Conservation (phyloP, 2,888 invertebrate species). For the Marronus borbonicus region DNA sequence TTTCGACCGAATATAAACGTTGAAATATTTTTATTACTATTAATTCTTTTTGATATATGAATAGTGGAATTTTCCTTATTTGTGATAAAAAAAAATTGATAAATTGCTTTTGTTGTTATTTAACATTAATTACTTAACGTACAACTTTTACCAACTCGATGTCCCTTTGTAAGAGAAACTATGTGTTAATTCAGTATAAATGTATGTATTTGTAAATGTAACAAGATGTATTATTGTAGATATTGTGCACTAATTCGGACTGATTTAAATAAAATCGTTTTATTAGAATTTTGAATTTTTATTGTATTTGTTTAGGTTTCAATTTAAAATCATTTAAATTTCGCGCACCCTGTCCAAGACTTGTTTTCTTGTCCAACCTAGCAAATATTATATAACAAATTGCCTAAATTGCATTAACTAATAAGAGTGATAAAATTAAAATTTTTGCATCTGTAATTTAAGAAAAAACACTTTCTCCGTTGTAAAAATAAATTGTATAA, state of each 20-base stretch:
- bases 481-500: neutral
- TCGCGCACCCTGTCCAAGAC: neutral
- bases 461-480: too few relatives aligned
- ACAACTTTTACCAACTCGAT: slow-evolving; percentile 47
- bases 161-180: slow-evolving; percentile 32
- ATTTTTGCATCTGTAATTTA: too few relatives aligned
- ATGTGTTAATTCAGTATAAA: slow-evolving; percentile 45
- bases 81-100: slow-evolving; percentile 39
- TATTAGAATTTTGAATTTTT: slow-evolving; percentile 12
- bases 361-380: neutral
- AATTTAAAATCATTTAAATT: neutral
- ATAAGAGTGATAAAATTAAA: too few relatives aligned
- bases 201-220: slow-evolving; percentile 43
- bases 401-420: neutral
- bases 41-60: slow-evolving; percentile 25
- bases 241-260: slow-evolving; percentile 50
- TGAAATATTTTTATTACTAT: slow-evolving; percentile 24
- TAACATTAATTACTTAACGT: slow-evolving; percentile 41
- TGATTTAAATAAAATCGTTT: slow-evolving; percentile 46
- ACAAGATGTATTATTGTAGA: slow-evolving; percentile 43
- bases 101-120: slow-evolving; percentile 43
- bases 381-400: neutral
- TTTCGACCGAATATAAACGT: slow-evolving; percentile 15
- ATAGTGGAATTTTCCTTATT: slow-evolving; percentile 24
- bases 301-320: too few relatives aligned